Conservation (phyloP, 2,888 invertebrate genomes). For the Protophormia terraenovae region DNA sequence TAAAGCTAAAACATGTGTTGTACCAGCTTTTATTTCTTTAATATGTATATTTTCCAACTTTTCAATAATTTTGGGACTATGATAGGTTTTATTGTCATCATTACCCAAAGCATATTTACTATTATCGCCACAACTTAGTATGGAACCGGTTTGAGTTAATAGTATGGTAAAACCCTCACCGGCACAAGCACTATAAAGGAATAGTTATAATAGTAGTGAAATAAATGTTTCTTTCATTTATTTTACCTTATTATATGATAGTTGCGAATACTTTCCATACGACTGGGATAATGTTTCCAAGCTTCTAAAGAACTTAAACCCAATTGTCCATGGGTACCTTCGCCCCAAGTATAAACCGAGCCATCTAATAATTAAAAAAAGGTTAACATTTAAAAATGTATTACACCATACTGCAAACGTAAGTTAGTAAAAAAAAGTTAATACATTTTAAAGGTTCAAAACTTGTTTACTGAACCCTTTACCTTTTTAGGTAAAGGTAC, state of each 20-base stretch:
- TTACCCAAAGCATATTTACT: constrained; percentile 85
- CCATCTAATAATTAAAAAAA: constrained; percentile 81
- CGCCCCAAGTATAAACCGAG: constrained; percentile 87
- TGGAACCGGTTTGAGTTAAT: constrained; percentile 85
- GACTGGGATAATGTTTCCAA: constrained; percentile 83
- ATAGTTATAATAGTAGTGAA: constrained; percentile 70
- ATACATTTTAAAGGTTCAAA: too few species aligned
- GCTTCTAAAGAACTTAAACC: constrained; percentile 83
- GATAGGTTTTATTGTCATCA: constrained; percentile 83
- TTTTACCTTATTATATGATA: constrained; percentile 83
- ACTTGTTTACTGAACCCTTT: too few species aligned
- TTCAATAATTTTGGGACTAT: constrained; percentile 84
- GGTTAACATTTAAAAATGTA: not conserved
- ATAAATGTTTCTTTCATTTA: not conserved
- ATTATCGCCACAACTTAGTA: constrained; percentile 87
- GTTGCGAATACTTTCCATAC: constrained; percentile 84
- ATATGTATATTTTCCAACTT: constrained; percentile 84
- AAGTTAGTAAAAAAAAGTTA: too few species aligned
- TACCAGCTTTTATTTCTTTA: constrained; percentile 84
- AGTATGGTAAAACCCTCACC: constrained; percentile 87
- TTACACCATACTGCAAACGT: too few species aligned
- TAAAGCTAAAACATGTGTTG: constrained; percentile 85
- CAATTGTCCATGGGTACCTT: constrained; percentile 85
- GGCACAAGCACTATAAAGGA: constrained; percentile 82
- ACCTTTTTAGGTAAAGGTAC: too few species aligned